Percentiles rank a stretch among this genome's conserved stretches.
Evolutionary conservation across 2,797 vertebrate genomes (phyloP).

Genomic region (Chelidonichthys spinosus): DNA sequence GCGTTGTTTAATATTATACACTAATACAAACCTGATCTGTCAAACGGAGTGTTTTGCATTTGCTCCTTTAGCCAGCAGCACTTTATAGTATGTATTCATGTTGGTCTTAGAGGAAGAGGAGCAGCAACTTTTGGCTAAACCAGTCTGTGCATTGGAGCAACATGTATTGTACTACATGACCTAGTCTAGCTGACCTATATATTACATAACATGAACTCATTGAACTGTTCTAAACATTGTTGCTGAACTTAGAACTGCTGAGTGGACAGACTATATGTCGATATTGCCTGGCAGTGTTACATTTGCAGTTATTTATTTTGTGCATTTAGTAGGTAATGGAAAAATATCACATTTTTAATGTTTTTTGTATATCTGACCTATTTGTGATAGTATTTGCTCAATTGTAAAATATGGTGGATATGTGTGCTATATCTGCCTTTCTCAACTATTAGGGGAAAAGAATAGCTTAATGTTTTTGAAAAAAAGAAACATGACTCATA

Average conservation of each 20-base stretch:
- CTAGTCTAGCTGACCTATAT: constrained; percentile 45
- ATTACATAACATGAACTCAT: constrained; percentile 70
- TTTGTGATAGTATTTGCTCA: background rate
- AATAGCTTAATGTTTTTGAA: background rate
- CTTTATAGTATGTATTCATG: background rate
- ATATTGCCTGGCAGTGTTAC: background rate
- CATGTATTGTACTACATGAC: constrained; percentile 35
- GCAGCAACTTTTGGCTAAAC: constrained; percentile 4
- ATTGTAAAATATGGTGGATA: background rate
- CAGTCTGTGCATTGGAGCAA: constrained; percentile 12
- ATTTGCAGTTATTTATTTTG: constrained; percentile 1
- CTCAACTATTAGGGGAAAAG: background rate
- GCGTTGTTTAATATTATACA: background rate
- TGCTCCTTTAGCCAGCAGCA: background rate
- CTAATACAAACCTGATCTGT: background rate
- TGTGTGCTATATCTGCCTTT: background rate
- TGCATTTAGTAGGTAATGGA: constrained; percentile 7
- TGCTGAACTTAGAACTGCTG: constrained; percentile 51
- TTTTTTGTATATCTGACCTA: background rate
- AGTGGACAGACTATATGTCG: constrained; percentile 35
- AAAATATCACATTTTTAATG: no score
- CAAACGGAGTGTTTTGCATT: background rate
- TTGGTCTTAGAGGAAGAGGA: constrained; percentile 9
- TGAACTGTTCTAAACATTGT: constrained; percentile 66
- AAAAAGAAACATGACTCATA: constrained; percentile 21